These are phyloP conservation scores for Girardinus metallicus DNA, from an alignment of 2,797 vertebrate species.

Conservation along the genomic window DNA sequence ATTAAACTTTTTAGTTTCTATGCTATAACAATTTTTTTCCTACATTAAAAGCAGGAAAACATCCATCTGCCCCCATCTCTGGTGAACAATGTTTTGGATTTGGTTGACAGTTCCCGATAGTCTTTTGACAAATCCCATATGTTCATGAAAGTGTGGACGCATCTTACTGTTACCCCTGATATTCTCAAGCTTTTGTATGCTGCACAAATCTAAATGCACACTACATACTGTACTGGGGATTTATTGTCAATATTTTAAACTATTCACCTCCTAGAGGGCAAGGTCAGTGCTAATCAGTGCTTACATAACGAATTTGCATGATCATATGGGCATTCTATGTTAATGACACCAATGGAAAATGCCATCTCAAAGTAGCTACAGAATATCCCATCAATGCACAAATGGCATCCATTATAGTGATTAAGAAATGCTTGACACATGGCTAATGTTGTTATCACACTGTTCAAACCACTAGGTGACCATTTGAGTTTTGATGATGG, in stretches of 20 bases:
- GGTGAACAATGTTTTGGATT: neutral
- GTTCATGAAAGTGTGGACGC: neutral
- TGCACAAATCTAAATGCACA: neutral
- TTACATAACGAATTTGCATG: slow-evolving; percentile 71
- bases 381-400: slow-evolving; percentile 69
- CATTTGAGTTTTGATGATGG: slow-evolving; percentile 72
- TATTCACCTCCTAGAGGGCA: slow-evolving; percentile 58
- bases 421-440: slow-evolving; percentile 77
- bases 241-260: slow-evolving; percentile 53
- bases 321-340: slow-evolving; percentile 66
- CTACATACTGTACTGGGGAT: neutral
- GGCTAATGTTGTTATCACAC: slow-evolving; percentile 75
- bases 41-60: neutral
- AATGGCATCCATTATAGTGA: slow-evolving; percentile 67
- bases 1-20: neutral
- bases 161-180: neutral
- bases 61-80: neutral
- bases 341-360: slow-evolving; percentile 65
- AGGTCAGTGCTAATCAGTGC: slow-evolving; percentile 73
- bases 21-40: neutral
- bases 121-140: neutral
- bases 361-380: slow-evolving; percentile 61
- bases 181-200: neutral
- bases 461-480: slow-evolving; percentile 74
- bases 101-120: neutral